Evolutionary conservation across 2,797 vertebrate genomes (phyloP).

Genomic region (Pampus argenteus): DNA sequence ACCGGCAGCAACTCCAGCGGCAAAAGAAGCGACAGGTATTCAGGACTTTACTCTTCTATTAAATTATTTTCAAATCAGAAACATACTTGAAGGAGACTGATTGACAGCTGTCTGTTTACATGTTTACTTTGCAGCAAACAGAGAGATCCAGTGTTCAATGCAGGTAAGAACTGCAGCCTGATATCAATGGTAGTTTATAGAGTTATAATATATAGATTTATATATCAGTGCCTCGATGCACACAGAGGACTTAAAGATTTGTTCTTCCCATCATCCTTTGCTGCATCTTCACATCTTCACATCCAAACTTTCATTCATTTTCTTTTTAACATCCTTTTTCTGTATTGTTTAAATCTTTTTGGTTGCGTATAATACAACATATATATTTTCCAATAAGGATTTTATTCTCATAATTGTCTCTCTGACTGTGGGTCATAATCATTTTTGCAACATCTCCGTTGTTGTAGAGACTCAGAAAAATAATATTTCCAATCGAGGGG

Average conservation of each 20-base stretch:
- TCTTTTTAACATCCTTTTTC: slow-evolving; percentile 13
- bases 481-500: background rate
- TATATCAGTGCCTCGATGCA: slow-evolving; percentile 11
- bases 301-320: slow-evolving; percentile 26
- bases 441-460: background rate
- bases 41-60: background rate
- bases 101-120: slow-evolving; percentile 72
- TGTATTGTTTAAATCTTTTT: slow-evolving; percentile 12
- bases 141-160: slow-evolving; percentile 97
- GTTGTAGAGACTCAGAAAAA: no score
- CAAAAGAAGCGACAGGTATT: slow-evolving; percentile 94
- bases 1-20: slow-evolving; percentile 95
- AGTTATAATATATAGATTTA: background rate
- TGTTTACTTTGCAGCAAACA: slow-evolving; percentile 91
- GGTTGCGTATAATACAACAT: background rate
- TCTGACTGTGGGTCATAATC: background rate
- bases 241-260: slow-evolving; percentile 38
- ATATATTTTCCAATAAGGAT: background rate
- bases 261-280: slow-evolving; percentile 41
- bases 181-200: slow-evolving; percentile 6
- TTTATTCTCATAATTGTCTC: background rate
- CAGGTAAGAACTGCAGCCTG: slow-evolving; percentile 88
- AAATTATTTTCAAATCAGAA: slow-evolving; percentile 21
- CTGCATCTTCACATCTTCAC: slow-evolving; percentile 41
- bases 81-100: slow-evolving; percentile 30